Evolutionary conservation across 2,797 vertebrate genomes (phyloP).

Genomic region (Nyctalus aviator): DNA sequence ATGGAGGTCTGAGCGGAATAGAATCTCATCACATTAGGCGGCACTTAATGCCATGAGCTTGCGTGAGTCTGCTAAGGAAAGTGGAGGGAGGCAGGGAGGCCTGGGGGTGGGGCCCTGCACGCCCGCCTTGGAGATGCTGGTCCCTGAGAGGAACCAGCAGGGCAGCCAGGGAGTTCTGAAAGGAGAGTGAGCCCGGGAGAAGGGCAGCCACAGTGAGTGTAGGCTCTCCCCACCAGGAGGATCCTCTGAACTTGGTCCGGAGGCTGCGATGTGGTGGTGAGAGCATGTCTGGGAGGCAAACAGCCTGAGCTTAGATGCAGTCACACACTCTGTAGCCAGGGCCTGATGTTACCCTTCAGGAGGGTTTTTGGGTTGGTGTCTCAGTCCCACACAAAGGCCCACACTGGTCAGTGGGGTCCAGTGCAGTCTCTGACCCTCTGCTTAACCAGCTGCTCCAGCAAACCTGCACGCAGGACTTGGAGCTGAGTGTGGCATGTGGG

Average conservation of each 20-base stretch:
- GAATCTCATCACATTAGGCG: not conserved
- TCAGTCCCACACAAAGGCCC: no score
- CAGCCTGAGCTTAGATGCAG: not conserved
- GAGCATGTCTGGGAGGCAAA: no score
- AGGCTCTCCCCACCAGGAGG: fast-evolving
- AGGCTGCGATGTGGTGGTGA: fast-evolving
- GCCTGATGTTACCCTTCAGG: no score
- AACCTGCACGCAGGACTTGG: not conserved
- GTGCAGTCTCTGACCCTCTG: not conserved
- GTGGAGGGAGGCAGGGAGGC: no score
- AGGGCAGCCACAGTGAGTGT: not conserved
- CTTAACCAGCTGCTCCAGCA: not conserved
- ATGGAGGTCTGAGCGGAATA: not conserved
- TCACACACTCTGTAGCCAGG: not conserved
- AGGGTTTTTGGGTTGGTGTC: no score
- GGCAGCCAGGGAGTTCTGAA: not conserved
- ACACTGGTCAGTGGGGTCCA: no score
- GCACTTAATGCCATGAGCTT: not conserved
- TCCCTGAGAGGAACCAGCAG: not conserved
- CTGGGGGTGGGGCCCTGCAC: not conserved
- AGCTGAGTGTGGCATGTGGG: not conserved
- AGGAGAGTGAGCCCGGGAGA: no score
- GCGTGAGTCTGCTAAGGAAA: no score
- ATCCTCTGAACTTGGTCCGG: not conserved
- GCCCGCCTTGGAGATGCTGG: not conserved